phyloP scores from a whole-genome alignment of 2,113 vertebrate genomes.

The Phylloscopus trochilus region DNA sequence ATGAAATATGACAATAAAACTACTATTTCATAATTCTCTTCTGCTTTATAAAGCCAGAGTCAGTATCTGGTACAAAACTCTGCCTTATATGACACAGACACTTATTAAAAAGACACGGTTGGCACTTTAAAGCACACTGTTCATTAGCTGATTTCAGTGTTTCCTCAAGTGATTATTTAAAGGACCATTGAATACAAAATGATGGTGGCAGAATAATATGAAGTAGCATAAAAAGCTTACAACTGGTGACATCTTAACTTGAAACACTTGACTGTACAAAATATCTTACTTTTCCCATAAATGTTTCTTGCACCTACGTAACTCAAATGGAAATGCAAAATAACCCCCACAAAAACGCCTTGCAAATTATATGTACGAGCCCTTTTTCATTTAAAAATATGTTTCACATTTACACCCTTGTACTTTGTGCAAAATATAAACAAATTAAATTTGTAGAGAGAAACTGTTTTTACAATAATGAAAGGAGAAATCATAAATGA shows the following conservation, averaged over 20 bases:
- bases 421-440: neutral
- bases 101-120: neutral
- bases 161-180: slow-evolving; percentile 12
- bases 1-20: neutral
- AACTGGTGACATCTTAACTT: neutral
- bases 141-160: neutral
- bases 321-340: neutral
- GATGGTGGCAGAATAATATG: neutral
- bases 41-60: neutral
- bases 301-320: neutral
- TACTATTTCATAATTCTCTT: neutral
- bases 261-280: neutral
- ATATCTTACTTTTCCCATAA: neutral
- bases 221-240: neutral
- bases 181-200: neutral
- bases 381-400: neutral
- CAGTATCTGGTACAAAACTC: neutral
- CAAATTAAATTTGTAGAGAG: neutral
- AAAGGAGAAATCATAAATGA: neutral
- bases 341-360: neutral
- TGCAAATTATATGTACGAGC: neutral
- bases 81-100: neutral
- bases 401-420: neutral
- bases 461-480: neutral
- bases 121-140: neutral